phyloP scores from a whole-genome alignment of 2,888 invertebrate genomes.

The Drosophila neutralis region DNA sequence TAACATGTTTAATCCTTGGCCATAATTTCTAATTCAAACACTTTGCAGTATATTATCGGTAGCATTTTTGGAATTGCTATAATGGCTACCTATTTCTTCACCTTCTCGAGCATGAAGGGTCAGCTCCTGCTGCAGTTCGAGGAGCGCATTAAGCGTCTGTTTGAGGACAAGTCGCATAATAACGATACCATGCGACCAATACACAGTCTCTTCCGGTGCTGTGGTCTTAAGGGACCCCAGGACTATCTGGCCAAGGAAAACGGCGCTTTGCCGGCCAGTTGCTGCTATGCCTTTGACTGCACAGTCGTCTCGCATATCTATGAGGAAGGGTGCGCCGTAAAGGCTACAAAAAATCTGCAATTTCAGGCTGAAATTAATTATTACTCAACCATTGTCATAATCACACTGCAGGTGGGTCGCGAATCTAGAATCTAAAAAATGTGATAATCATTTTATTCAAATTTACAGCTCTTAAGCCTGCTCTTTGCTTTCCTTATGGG shows the following conservation, averaged over 20 bases:
- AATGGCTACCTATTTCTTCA: conserved; percentile 70
- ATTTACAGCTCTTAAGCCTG: conserved; percentile 55
- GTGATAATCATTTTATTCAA: background rate
- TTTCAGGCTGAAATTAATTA: conserved; percentile 64
- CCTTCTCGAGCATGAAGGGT: conserved; percentile 65
- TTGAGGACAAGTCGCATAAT: conserved; percentile 56
- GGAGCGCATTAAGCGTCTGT: conserved; percentile 66
- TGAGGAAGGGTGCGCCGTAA: conserved; percentile 69
- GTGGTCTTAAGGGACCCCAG: conserved; percentile 75
- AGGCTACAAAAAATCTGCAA: conserved; percentile 46
- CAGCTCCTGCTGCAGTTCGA: conserved; percentile 65
- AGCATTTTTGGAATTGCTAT: conserved; percentile 53
- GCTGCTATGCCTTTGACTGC: conserved; percentile 74
- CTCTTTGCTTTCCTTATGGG: conserved; percentile 63
- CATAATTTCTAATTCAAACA: background rate
- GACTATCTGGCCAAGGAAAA: conserved; percentile 69
- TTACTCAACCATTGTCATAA: conserved; percentile 59
- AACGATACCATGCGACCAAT: conserved; percentile 75
- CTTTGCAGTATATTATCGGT: conserved; percentile 58
- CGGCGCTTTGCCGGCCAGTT: conserved; percentile 75
- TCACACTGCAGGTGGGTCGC: conserved; percentile 62
- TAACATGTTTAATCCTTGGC: no score
- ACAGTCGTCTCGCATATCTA: conserved; percentile 63
- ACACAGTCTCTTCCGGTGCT: conserved; percentile 77
- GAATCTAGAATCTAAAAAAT: accelerated